Evolutionary conservation across 2,888 invertebrate species (phyloP), one percentile per base, ranked within the genome.

Genomic region (Athalia circularis): DNA sequence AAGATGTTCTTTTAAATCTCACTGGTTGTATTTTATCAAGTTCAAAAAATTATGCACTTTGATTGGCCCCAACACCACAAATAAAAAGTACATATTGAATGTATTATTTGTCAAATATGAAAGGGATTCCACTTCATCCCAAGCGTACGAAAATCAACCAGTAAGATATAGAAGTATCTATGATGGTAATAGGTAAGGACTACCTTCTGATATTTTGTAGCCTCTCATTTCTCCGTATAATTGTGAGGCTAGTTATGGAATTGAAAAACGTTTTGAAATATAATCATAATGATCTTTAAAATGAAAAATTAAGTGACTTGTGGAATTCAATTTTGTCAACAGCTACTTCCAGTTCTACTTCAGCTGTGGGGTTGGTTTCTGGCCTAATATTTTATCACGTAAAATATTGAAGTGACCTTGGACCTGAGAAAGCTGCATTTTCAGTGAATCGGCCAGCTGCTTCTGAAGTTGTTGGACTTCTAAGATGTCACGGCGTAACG

Each of bases 401-500:
- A 96, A 91, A 81, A 93, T 90, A 85, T 94, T 94, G 89, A 95
- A 96, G 86, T 94, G 95, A 78, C 94, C 93, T 88, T 95, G 95
- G 89, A 96, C 94, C 83, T 94, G 92, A 65, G 93, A 91, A 86
- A 96, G 92, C 88, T 96, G 96, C 80, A 93, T 92, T 82, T 95
- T 94, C 81, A 96, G 92, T n/a, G 95, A 93, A 80, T 93, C 93
- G 57, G 95, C 95, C 84, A 96, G 92, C 91, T 96, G 95, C 83
- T 94, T 93, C 90, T 96, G 96, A 84, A 96, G 90, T 81, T 95
- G 95, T 88, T 96, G 96, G 82, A 96, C 95, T 86, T 96, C 96
- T 84, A 94, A 92, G 85, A 96, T 93, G 90, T 96, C 96, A 87
- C 94, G 94, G 54, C 95, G 93, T 77, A 96, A 91, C 86, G 95